Conservation (phyloP, 2,888 invertebrate species). For the Axea sp. region DNA sequence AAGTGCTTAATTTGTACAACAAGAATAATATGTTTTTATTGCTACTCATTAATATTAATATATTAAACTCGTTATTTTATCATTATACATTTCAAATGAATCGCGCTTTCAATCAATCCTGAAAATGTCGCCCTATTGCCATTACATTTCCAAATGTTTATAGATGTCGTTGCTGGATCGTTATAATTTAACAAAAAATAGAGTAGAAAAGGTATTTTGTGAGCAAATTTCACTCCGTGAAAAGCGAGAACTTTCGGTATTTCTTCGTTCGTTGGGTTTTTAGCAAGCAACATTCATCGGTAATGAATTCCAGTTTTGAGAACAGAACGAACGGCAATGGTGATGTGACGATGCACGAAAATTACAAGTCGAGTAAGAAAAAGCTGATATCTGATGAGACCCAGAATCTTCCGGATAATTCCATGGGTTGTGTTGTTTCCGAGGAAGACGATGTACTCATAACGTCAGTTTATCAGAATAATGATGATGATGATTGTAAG, state of each 20-base stretch:
- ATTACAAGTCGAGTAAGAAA: slow-evolving; percentile 4
- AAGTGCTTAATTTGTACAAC: no score
- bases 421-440: slow-evolving; percentile 10
- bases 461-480: no score
- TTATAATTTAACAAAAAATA: slow-evolving; percentile 4
- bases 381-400: neutral
- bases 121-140: no score
- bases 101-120: no score
- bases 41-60: no score
- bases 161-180: neutral
- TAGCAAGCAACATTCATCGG: neutral
- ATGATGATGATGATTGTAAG: neutral
- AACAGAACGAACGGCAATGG: neutral
- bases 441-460: neutral
- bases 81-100: no score
- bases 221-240: neutral
- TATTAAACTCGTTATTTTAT: no score
- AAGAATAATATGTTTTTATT: no score
- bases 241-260: neutral
- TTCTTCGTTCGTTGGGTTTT: neutral
- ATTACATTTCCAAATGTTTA: slow-evolving; percentile 5
- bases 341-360: slow-evolving; percentile 19
- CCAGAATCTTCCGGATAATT: neutral
- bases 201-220: neutral
- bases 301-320: slow-evolving; percentile 7